Conservation (phyloP, 2,888 invertebrate species). For the Cephus spinipes region DNA sequence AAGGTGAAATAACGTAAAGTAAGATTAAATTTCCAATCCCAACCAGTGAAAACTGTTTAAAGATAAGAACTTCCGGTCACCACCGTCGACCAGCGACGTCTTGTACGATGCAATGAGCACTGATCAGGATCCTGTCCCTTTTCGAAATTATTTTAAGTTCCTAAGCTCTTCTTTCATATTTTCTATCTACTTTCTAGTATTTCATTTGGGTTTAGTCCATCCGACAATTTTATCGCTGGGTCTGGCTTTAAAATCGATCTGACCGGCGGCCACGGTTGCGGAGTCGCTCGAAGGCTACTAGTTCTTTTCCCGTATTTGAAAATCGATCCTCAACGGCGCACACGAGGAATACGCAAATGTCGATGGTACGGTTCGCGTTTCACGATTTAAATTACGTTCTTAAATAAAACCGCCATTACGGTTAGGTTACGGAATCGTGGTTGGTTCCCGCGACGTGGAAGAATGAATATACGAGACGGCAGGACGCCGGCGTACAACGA, state of each 20-base stretch:
- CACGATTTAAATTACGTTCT: neutral
- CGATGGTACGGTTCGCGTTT: neutral
- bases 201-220: neutral
- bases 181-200: neutral
- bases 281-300: slow-evolving; percentile 15
- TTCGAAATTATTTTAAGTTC: neutral
- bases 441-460: neutral
- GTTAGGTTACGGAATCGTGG: neutral
- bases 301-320: slow-evolving; percentile 28
- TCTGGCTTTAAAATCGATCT: slow-evolving; percentile 9
- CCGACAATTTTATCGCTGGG: slow-evolving; percentile 5
- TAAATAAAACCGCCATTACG: neutral
- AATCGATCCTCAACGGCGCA: slow-evolving; percentile 38
- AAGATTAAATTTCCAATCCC: neutral
- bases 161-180: neutral
- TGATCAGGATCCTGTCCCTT: neutral
- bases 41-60: neutral
- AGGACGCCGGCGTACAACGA: slow-evolving; percentile 25
- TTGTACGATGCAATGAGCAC: neutral
- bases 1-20: neutral
- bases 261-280: slow-evolving; percentile 8
- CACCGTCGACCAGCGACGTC: neutral
- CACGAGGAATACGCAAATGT: neutral
- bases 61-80: neutral
- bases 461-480: neutral